Base-by-base conservation (phyloP, 1,140 invertebrate genomes). In the Thalassaphorura encarpata region DNA sequence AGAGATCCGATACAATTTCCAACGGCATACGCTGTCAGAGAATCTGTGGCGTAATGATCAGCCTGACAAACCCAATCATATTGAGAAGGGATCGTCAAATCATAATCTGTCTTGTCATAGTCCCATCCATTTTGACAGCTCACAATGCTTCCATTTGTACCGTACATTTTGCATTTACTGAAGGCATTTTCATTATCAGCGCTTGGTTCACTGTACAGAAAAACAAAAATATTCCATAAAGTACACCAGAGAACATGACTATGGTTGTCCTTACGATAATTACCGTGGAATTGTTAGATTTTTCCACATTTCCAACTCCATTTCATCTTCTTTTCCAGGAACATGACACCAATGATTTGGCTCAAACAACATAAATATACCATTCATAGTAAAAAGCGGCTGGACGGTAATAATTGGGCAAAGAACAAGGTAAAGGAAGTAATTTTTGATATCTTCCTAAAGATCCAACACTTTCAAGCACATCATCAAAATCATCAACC, bases 401-500 rank as follows among this genome's bases (percentile, higher is more conserved):
- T 65, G 53, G 11, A 60, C 31, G 19, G 57, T 52, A 16, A 54
- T 65, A 18, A 65, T 57, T 8, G 63, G 63, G 39, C 48, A 41
- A 3, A 62, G 41, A n/a, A 62, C 43, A 6, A 39, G 54, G 26
- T 60, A 65, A 21, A 65, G 31, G 23, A 65, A 29, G 28, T n/a
- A 62, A 57, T 41, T 58, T 52, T 36, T 65, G 63, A 49, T 54
- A 62, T 28, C 50, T 60, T 27, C 63, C 63, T 31, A 54, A 46
- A 40, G 63, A 60, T 21, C 63, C 63, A n/a, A 61, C 46, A 15
- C 58, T 47, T 24, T 60, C 63, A 21, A 65, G 40, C 19, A 65
- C 56, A 31, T 65, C 63, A 39, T 65, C 63, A 54, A 65, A 65
- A 29, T 65, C 63, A 18, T 65, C 53, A 41, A 24, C 39, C 27